Percentiles rank a stretch among this genome's conserved stretches.
phyloP scores from a whole-genome alignment of 2,888 invertebrate species.

The Chirona hameri region DNA sequence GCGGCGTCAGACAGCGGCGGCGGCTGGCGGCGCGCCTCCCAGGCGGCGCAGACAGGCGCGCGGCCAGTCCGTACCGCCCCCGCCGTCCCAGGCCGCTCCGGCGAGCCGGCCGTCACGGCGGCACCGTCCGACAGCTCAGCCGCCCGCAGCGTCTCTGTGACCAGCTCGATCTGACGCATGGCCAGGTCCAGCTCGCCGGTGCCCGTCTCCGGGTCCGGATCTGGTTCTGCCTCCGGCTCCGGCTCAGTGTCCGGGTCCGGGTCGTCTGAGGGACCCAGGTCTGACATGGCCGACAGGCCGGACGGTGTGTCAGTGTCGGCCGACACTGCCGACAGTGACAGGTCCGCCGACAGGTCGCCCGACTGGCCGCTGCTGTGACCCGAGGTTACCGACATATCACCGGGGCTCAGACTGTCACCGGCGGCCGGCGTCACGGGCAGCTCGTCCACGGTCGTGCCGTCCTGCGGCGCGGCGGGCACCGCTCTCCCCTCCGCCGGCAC shows the following conservation, averaged over 20 bases:
- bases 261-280: background rate
- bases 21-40: conserved; percentile 51
- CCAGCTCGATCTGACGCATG: background rate
- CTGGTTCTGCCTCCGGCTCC: background rate
- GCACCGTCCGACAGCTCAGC: background rate
- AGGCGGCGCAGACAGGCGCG: conserved; percentile 48
- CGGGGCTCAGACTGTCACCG: background rate
- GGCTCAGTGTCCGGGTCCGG: background rate
- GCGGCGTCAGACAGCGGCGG: conserved; percentile 66
- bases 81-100: background rate
- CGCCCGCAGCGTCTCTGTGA: background rate
- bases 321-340: too few relatives aligned
- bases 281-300: background rate
- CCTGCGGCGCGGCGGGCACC: too few relatives aligned
- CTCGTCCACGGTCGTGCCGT: background rate
- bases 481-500: too few relatives aligned
- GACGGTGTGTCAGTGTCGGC: background rate
- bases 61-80: background rate
- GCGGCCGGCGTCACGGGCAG: conserved; percentile 33
- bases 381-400: conserved; percentile 12
- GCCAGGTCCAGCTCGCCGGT: background rate
- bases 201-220: background rate
- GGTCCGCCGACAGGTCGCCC: too few relatives aligned
- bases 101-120: too few relatives aligned
- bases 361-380: conserved; percentile 29